These are phyloP conservation scores for Cryptotis parvus DNA, from an alignment of 2,113 vertebrate genomes.

Conservation along the genomic window DNA sequence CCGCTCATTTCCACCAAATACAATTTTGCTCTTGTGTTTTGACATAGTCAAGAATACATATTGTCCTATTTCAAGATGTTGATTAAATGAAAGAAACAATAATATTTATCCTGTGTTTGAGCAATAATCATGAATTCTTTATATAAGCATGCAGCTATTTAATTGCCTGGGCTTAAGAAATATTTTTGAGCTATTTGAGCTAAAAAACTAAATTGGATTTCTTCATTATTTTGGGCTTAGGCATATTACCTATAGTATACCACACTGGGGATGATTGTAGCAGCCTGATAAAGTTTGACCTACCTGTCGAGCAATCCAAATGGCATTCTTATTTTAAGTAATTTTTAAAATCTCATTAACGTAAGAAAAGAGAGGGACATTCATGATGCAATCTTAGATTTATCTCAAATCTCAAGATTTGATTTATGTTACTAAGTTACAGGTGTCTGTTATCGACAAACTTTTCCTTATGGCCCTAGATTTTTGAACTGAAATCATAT, in stretches of 20 bases:
- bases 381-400: neutral
- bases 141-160: neutral
- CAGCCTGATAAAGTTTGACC: neutral
- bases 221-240: neutral
- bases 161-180: slow-evolving; percentile 35
- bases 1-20: neutral
- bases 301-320: neutral
- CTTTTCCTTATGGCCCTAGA: neutral
- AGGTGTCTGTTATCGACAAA: neutral
- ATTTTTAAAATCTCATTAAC: slow-evolving; percentile 33
- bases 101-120: neutral
- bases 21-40: slow-evolving; percentile 1
- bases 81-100: slow-evolving; percentile 19
- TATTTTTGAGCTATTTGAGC: neutral
- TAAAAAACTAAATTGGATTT: neutral
- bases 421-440: neutral
- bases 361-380: neutral
- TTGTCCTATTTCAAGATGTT: neutral
- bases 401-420: neutral
- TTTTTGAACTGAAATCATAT: neutral
- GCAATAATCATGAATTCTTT: neutral
- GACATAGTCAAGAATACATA: neutral
- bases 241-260: neutral
- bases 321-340: neutral
- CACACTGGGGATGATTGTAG: neutral